Base-by-base conservation (phyloP, 2,888 invertebrate genomes). In the Embidobia sp. region DNA sequence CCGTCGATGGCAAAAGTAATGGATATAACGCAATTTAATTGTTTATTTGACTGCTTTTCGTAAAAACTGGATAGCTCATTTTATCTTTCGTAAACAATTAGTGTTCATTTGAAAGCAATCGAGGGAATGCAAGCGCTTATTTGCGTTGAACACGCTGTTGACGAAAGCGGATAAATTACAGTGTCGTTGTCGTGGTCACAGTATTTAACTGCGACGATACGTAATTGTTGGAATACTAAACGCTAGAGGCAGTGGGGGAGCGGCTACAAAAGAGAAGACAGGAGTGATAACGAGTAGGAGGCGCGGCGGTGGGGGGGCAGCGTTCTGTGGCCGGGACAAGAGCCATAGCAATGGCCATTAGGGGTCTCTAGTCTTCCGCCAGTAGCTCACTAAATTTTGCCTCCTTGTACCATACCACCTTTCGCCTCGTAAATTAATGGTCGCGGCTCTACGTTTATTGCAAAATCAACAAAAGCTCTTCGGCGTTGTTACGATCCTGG, bases 311-410 rank as follows among this genome's bases (percentile, higher is more conserved):
- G 64, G 31, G 66, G 33, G n/a, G n/a, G n/a, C 63, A 27, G 72
- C 79, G 82, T 80, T 81, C 79, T 83, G 86, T 81, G 86, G 86
- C 86, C 85, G 84, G 83, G 80, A 80, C 80, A 82, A 81, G 82
- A 84, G 83, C 83, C 84, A 82, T 82, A 82, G 85, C 84, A 84
- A 87, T 88, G 86, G 87, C 88, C 88, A 89, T 88, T 89, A 89
- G 86, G 85, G 87, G 85, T 86, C 84, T 84, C 84, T 78, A 80
- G 82, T 82, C 82, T 85, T 80, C 85, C 84, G 73, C 84, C 82
- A 89, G 88, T 88, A 84, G 88, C 89, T 87, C 84, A 88, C 87
- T 89, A 87, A 89, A 89, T 88, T 88, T 85, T 81, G 80, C 77
- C 85, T 86, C 84, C 85, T 86, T 86, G 84, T 79, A 69, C 81